Base-by-base conservation (phyloP, 2,888 invertebrate genomes). In the Cenopis cana region DNA sequence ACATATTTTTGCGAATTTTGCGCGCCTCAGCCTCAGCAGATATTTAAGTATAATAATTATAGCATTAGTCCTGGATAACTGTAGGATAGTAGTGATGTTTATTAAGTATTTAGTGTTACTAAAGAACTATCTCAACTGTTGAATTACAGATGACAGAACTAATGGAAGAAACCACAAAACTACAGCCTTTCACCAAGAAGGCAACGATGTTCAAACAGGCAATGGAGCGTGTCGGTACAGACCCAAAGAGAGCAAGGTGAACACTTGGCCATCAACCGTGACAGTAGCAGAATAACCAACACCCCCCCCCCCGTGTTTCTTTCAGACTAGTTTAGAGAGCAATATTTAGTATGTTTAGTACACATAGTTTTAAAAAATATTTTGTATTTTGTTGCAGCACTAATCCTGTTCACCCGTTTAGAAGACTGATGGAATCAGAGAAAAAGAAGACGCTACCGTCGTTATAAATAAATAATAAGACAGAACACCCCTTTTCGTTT, bases 351-450 rank as follows among this genome's bases (percentile, higher is more conserved):
- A n/a, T n/a, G n/a, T n/a, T n/a, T n/a, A n/a, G n/a, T n/a, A n/a
- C n/a, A n/a, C n/a, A 68, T 64, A 33, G 49, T 12, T 18, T 54
- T 5, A 49, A 54, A 20, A 60, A 59, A 18, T 61, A 36, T 38
- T 50, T 56, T 46, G 38, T 38, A 24, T 73, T 75, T 74, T 52
- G 29, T 87, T 85, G 11, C 85, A 91, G 91, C 74, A 88, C 88
- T 24, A 91, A 91, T 77, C 91, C 91, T 0, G 83, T 91, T 65
- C 92, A 93, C 76, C 92, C 92, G 0, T 93, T 93, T 61, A 82
- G 78, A 81, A 88, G 85, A 78, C 55, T 82, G 17, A 78, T 90
- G 70, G 82, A 85, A 36, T 74, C 76, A 38, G 78, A 84, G 77
- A 77, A 78, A 71, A 68, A 74, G 11, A 55, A 56, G 36, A 76